Percentiles rank a stretch among this genome's conserved stretches.
Evolutionary conservation across 2,888 invertebrate species (phyloP).

Genomic region (Rotaria macrura): DNA sequence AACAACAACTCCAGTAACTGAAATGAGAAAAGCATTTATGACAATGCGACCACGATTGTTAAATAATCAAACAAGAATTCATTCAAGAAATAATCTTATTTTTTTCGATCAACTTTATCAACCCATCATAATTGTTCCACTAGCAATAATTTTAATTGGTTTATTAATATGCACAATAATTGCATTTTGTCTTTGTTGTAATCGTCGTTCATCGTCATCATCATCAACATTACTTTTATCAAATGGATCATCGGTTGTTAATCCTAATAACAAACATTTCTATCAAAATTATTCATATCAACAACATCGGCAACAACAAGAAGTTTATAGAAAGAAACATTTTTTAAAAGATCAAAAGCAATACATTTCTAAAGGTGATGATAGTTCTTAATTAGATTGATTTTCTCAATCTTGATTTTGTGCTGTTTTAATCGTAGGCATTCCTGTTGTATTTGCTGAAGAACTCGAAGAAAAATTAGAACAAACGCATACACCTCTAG

Average conservation of each 20-base stretch:
- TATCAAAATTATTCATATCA: background rate
- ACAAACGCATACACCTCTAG: constrained; percentile 10
- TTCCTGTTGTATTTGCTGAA: constrained; percentile 13
- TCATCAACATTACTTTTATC: constrained; percentile 18
- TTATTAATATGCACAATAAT: background rate
- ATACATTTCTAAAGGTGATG: background rate
- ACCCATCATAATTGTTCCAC: background rate
- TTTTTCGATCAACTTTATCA: background rate
- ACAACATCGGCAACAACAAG: background rate
- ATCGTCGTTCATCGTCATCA: constrained; percentile 1
- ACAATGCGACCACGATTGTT: background rate
- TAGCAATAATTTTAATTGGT: constrained; percentile 1
- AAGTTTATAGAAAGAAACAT: background rate
- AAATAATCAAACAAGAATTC: background rate
- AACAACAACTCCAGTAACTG: background rate
- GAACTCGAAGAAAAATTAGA: background rate
- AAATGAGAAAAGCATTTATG: background rate
- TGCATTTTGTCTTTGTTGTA: constrained; percentile 14
- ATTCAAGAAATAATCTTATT: background rate
- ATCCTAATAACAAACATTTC: background rate
- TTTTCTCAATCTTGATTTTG: background rate
- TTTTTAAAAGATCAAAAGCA: background rate
- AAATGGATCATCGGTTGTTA: background rate
- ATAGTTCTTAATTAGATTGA: background rate
- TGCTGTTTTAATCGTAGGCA: background rate